Conservation (phyloP, 1,140 invertebrate species). For the Coelopa frigida region DNA sequence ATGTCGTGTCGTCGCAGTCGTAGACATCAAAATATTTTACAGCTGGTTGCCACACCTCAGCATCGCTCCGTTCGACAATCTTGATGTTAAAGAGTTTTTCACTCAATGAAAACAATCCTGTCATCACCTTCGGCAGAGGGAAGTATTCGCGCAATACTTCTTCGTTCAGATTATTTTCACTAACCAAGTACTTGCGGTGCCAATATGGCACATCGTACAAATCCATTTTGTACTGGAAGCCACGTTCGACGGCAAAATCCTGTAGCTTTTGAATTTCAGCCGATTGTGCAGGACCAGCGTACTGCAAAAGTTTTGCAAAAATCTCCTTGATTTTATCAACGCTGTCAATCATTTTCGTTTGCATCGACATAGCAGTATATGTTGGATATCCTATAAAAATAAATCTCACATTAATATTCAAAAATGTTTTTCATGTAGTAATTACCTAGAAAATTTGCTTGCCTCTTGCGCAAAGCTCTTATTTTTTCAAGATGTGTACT, state of each 20-base stretch:
- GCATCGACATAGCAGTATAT: constrained; percentile 82
- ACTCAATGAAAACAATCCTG: constrained; percentile 66
- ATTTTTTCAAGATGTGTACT: constrained; percentile 72
- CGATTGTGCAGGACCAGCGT: constrained; percentile 64
- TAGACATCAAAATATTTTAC: constrained; percentile 77
- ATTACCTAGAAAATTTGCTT: constrained; percentile 63
- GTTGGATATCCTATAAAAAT: constrained; percentile 54
- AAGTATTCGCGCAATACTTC: constrained; percentile 73
- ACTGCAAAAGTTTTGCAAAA: constrained; percentile 60
- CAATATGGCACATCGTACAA: constrained; percentile 85
- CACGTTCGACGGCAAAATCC: constrained; percentile 66
- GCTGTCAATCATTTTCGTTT: constrained; percentile 86
- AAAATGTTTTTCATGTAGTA: background rate
- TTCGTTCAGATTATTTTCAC: constrained; percentile 61
- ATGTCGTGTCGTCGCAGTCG: constrained; percentile 53
- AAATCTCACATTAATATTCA: background rate
- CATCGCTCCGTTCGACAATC: constrained; percentile 61
- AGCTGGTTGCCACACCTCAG: constrained; percentile 74
- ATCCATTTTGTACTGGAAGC: constrained; percentile 62
- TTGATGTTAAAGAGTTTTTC: constrained; percentile 75
- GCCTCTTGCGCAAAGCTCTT: constrained; percentile 55
- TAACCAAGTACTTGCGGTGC: constrained; percentile 62
- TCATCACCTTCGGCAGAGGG: constrained; percentile 68
- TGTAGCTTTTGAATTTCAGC: constrained; percentile 66
- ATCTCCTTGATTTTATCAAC: constrained; percentile 70